Percentiles rank a stretch among this genome's conserved stretches.
Evolutionary conservation across 2,888 invertebrate genomes (phyloP).

Genomic region (Metopia argyrocephala): DNA sequence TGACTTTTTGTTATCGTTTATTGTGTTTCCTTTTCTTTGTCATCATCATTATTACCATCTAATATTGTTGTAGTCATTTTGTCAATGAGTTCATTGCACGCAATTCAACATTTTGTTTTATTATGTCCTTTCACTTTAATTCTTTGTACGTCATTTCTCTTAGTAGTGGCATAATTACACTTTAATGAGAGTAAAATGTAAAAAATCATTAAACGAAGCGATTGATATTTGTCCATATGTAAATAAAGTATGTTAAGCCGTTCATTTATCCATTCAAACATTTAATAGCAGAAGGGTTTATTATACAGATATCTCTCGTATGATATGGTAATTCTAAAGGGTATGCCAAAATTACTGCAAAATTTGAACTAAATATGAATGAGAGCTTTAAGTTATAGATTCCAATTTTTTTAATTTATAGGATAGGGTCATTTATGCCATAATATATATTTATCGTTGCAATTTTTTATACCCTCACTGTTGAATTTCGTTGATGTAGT

Average conservation of each 20-base stretch:
- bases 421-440: no score
- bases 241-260: no score
- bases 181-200: neutral
- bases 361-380: no score
- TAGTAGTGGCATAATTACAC: conserved; percentile 52
- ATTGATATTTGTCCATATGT: neutral
- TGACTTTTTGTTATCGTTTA: conserved; percentile 19
- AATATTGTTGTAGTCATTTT: conserved; percentile 55
- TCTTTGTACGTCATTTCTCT: conserved; percentile 36
- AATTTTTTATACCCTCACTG: no score
- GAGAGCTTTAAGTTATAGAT: no score
- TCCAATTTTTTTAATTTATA: no score
- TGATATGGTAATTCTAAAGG: no score
- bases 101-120: conserved; percentile 57
- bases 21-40: conserved; percentile 29
- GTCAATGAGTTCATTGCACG: conserved; percentile 62
- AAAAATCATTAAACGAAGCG: neutral
- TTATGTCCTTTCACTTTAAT: neutral
- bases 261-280: neutral
- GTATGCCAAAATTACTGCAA: no score
- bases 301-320: no score
- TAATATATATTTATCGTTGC: no score
- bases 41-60: conserved; percentile 45
- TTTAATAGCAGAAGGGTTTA: no score
- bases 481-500: no score